Percentiles rank a stretch among this genome's conserved stretches.
Conservation (phyloP, 1,140 invertebrate species). For the Orius insidiosus region DNA sequence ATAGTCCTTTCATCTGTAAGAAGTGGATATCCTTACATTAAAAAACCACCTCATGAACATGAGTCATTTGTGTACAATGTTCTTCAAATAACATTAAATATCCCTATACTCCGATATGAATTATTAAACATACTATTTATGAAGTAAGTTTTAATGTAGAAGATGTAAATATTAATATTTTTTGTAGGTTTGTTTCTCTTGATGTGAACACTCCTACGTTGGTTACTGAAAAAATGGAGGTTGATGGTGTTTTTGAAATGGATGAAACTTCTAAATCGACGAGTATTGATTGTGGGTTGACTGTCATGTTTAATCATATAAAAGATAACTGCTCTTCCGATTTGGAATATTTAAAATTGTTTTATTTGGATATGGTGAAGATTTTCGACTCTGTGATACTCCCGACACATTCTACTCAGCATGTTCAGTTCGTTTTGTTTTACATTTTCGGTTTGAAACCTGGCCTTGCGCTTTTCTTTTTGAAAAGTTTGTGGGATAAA, state of each 20-base stretch:
- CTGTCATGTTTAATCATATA: too few relatives aligned
- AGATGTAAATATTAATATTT: slow-evolving; percentile 1
- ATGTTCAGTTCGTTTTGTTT: slow-evolving; percentile 66
- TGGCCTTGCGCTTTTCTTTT: slow-evolving; percentile 44
- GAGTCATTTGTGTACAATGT: slow-evolving; percentile 18
- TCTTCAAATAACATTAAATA: slow-evolving; percentile 38
- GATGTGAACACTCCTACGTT: slow-evolving; percentile 42
- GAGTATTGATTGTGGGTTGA: background rate
- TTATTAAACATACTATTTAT: slow-evolving; percentile 47
- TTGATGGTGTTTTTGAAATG: slow-evolving; percentile 30
- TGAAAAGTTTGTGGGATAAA: slow-evolving; percentile 58
- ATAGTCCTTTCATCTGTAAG: slow-evolving; percentile 32
- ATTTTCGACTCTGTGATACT: slow-evolving; percentile 57
- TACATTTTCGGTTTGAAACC: slow-evolving; percentile 45
- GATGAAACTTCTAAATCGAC: slow-evolving; percentile 24
- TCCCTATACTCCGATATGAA: slow-evolving; percentile 35
- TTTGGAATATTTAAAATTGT: too few relatives aligned
- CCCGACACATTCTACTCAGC: slow-evolving; percentile 49
- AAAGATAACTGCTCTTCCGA: too few relatives aligned
- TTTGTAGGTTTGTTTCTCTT: slow-evolving; percentile 40
- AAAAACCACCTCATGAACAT: slow-evolving; percentile 27
- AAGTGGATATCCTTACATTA: slow-evolving; percentile 45
- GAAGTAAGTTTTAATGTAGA: slow-evolving; percentile 30
- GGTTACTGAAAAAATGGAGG: slow-evolving; percentile 24
- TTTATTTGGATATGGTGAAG: slow-evolving; percentile 3